Evolutionary conservation across 2,113 vertebrate genomes (phyloP), one percentile per base, ranked within the genome.

Genomic region (Hyaena hyaena): DNA sequence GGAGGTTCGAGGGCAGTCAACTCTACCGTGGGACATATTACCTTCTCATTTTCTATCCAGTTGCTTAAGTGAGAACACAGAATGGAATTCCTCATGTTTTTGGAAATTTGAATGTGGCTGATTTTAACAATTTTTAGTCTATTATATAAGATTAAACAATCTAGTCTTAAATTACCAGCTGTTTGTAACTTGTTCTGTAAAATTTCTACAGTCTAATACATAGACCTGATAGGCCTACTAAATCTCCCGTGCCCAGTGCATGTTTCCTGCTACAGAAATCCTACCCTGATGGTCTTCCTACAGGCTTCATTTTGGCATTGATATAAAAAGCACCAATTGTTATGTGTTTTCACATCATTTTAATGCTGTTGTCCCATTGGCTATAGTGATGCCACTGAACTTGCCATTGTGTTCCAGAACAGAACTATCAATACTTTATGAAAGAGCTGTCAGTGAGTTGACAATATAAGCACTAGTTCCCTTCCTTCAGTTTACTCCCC

Each of bases 101-200:
- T 26, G 58, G 50, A 93, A 76, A 76, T 58, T 39, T 85, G 76
- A 58, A n/a, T 53, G 80, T 85, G 10, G 63, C 39, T 96, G n/a
- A 79, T 63, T 74, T n/a, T 48, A 68, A 79, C 79, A 73, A 48
- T 35, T 96, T 84, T 87, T 28, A 35, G 21, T 76, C 74, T 81
- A 28, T 48, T 85, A 68, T 61, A 24, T 35, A 35, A 83, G 63
- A 65, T 24, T 55, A 65, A 93, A 10, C 45, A 26, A 35, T 88
- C 11, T 63, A 55, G 83, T 28, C 48, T n/a, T 90, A 74, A 39
- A 68, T 87, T 53, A 28, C 43, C 50, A 43, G 33, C 26, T 82
- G 73, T 77, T 92, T 95, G n/a, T n/a, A 48, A 19, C 91, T 74
- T 65, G 76, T 80, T 81, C n/a, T 95, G 0, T 84, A 45, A n/a